Evolutionary conservation across 2,113 vertebrate species (phyloP).

Genomic region (Artemisiospiza belli): DNA sequence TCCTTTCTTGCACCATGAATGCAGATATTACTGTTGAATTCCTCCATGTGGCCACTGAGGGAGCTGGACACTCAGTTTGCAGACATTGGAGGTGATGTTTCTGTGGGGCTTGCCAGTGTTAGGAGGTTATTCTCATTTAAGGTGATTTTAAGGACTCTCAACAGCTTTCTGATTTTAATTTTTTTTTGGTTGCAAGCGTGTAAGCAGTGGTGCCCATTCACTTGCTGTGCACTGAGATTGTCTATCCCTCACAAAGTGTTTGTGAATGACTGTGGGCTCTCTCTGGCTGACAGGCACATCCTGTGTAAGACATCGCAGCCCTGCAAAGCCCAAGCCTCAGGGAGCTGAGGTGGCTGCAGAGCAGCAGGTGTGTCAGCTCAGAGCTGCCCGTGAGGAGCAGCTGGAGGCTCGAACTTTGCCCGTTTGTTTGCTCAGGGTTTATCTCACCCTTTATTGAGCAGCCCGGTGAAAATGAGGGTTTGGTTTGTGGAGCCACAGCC

Average conservation of each 20-base stretch:
- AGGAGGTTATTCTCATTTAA: neutral
- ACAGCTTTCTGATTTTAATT: neutral
- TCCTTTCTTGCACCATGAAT: neutral
- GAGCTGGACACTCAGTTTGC: neutral
- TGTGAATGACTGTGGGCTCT: neutral
- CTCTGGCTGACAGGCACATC: neutral
- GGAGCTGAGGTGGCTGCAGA: constrained; percentile 32
- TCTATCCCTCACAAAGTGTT: neutral
- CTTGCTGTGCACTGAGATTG: neutral
- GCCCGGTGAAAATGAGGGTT: constrained; percentile 23
- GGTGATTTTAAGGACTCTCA: neutral
- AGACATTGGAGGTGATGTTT: neutral
- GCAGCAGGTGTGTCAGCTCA: constrained; percentile 58
- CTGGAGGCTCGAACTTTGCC: constrained; percentile 70
- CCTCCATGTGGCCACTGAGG: neutral
- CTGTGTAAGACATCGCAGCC: neutral
- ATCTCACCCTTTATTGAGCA: constrained; percentile 55
- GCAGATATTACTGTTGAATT: neutral
- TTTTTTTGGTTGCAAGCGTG: neutral
- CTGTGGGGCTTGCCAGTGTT: neutral
- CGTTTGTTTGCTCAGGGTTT: constrained; percentile 56
- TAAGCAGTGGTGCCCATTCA: neutral
- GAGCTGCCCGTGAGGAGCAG: constrained; percentile 37
- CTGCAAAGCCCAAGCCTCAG: constrained; percentile 9
- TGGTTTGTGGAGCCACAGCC: neutral